Percentiles rank a stretch among this genome's conserved stretches.
phyloP scores from a whole-genome alignment of 2,888 invertebrate species.

The Acanthosepion esculentum region DNA sequence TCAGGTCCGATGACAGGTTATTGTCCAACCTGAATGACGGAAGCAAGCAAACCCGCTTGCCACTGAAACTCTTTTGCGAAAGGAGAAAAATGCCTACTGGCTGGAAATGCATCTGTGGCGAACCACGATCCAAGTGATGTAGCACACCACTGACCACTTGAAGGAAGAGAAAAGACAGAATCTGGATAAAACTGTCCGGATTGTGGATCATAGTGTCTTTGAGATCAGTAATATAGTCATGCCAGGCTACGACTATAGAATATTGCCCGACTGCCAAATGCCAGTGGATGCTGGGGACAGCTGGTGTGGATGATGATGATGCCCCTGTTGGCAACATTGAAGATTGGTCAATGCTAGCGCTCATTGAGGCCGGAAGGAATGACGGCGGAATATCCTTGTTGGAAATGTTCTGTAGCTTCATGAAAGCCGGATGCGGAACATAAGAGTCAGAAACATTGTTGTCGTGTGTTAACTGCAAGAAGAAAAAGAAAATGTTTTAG shows the following conservation, averaged over 20 bases:
- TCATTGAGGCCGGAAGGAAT: slow-evolving; percentile 58
- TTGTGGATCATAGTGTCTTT: slow-evolving; percentile 48
- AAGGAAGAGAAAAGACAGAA: slow-evolving; percentile 44
- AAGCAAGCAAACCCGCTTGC: slow-evolving; percentile 45
- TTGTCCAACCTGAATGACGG: slow-evolving; percentile 38
- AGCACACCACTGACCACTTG: slow-evolving; percentile 47
- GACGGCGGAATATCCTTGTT: slow-evolving; percentile 63
- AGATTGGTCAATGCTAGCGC: neutral
- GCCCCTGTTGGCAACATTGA: slow-evolving; percentile 8
- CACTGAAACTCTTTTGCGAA: slow-evolving; percentile 45
- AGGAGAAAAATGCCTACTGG: slow-evolving; percentile 43
- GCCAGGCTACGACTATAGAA: slow-evolving; percentile 25
- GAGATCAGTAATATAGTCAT: slow-evolving; percentile 42
- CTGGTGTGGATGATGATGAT: slow-evolving; percentile 34
- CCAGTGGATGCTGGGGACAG: neutral
- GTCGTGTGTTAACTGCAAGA: slow-evolving; percentile 46
- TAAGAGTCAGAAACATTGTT: slow-evolving; percentile 44
- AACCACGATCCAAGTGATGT: slow-evolving; percentile 39
- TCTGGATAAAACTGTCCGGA: slow-evolving; percentile 47
- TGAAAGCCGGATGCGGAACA: slow-evolving; percentile 47
- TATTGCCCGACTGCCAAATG: slow-evolving; percentile 45
- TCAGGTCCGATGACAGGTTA: neutral
- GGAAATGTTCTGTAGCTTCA: slow-evolving; percentile 45
- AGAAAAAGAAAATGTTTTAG: neutral
- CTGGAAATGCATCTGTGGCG: slow-evolving; percentile 35